These are phyloP conservation scores for Drosophila orena DNA, from an alignment of 1,140 invertebrate genomes.

Conservation along the genomic window DNA sequence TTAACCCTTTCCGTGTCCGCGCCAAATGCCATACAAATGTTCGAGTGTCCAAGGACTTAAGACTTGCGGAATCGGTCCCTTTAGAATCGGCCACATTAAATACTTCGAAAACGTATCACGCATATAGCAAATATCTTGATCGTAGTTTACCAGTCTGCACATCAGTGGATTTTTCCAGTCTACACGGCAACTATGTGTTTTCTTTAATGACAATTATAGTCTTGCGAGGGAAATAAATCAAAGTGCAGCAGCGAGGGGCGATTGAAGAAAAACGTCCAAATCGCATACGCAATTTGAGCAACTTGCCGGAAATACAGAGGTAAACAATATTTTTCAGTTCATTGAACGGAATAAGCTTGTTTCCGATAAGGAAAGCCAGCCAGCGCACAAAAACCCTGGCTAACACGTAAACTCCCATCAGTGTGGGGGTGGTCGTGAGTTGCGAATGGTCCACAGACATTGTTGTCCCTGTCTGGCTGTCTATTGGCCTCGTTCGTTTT, in stretches of 20 bases:
- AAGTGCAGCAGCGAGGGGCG: conserved; percentile 36
- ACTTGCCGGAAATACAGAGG: conserved; percentile 60
- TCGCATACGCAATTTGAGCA: conserved; percentile 51
- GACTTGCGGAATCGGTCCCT: conserved; percentile 28
- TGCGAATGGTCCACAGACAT: conserved; percentile 24
- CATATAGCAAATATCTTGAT: conserved; percentile 9
- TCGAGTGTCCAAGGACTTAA: conserved; percentile 42
- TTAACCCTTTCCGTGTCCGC: conserved; percentile 32
- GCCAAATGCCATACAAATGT: conserved; percentile 56
- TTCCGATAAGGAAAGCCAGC: conserved; percentile 71
- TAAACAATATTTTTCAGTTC: conserved; percentile 82
- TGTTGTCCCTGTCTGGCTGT: conserved; percentile 52
- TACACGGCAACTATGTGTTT: conserved; percentile 7
- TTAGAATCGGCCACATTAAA: conserved; percentile 29
- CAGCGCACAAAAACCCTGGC: conserved; percentile 40
- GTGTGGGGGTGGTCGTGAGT: conserved; percentile 9
- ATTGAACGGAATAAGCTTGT: conserved; percentile 82
- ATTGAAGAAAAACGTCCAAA: conserved; percentile 22
- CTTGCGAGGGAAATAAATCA: conserved; percentile 58
- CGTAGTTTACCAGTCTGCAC: conserved; percentile 18
- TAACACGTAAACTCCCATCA: conserved; percentile 38
- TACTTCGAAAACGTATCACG: conserved; percentile 25
- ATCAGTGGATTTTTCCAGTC: conserved; percentile 12
- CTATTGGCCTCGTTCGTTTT: conserved; percentile 51
- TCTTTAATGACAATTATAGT: conserved; percentile 52